Conservation (phyloP, 2,888 invertebrate species). For the Ichneumoninae sp. region DNA sequence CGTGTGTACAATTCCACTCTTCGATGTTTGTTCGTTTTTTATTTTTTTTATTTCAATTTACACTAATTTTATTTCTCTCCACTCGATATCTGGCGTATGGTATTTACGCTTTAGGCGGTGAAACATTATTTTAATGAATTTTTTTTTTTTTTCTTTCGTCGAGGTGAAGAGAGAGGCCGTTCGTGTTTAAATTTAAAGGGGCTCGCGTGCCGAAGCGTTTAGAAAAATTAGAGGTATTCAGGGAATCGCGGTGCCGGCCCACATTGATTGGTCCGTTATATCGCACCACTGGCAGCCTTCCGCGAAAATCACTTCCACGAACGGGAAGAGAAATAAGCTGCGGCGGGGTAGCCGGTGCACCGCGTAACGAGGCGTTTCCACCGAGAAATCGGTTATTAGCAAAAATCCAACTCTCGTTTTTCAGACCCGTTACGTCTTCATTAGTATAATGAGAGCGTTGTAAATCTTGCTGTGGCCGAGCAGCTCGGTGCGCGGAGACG, state of each 20-base stretch:
- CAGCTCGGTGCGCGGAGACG: slow-evolving; percentile 57
- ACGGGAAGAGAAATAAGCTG: slow-evolving; percentile 51
- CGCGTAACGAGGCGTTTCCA: slow-evolving; percentile 66
- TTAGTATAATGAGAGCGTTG: slow-evolving; percentile 82
- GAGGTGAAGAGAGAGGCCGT: background rate
- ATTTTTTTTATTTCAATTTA: slow-evolving; percentile 31
- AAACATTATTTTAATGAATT: background rate
- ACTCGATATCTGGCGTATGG: background rate
- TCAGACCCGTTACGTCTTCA: slow-evolving; percentile 81
- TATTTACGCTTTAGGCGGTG: background rate
- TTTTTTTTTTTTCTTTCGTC: slow-evolving; percentile 23
- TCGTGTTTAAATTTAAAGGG: slow-evolving; percentile 2
- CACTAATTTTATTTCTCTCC: slow-evolving; percentile 1
- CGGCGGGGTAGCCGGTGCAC: slow-evolving; percentile 25
- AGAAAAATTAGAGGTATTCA: slow-evolving; percentile 32
- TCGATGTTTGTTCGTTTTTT: background rate
- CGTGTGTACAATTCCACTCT: slow-evolving; percentile 57
- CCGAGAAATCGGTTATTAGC: slow-evolving; percentile 69
- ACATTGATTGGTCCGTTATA: slow-evolving; percentile 31
- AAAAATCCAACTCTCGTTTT: slow-evolving; percentile 76
- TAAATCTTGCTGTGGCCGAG: slow-evolving; percentile 77
- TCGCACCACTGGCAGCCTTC: slow-evolving; percentile 6
- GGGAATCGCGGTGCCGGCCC: slow-evolving; percentile 40
- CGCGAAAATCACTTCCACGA: slow-evolving; percentile 66
- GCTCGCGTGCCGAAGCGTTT: slow-evolving; percentile 45